Base-by-base conservation (phyloP, 2,888 invertebrate species). In the Nephrocerus scutellatus region DNA sequence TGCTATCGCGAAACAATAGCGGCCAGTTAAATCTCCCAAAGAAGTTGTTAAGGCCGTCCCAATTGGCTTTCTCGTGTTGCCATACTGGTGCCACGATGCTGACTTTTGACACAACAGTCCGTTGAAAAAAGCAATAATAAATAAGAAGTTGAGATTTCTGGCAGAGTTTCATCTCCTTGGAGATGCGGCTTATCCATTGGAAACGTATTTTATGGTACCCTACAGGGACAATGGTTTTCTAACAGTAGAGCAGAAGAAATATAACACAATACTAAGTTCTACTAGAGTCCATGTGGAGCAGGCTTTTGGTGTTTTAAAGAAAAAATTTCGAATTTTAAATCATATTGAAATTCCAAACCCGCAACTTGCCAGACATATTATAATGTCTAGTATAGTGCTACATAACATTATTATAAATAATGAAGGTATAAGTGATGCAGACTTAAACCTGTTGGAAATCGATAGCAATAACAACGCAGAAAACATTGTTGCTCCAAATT, bases 251-350 rank as follows among this genome's bases (percentile, higher is more conserved):
- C 32, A 46, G 26, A 44, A 20, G 16, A 39, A 24, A 37, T 44
- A 30, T 13, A 44, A 43, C 21, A 41, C 13, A 13, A 31, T 33
- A 36, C 31, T 39, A 32, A 39, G 32, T 30, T 47, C 47, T 8
- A 40, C 38, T 14, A 37, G 40, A 30, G 44, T 47, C 9, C 30
- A 35, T 37, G 37, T 43, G 15, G 43, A 43, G 22, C 43, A 47
- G 24, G 44, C 43, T 19, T 47, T 47, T 36, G 43, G 41, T 20
- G 21, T 44, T 12, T 43, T 40, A 22, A 47, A 38, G 22, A 35
- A 44, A 35, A 44, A 37, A 22, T 43, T 34, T 37, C 20, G 42
- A 30, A 39, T 41, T 23, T 24, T 43, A 24, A 41, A 43, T 16
- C 36, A 36, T 33, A 30, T 47, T 25, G 37, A 44, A 21, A 35